Evolutionary conservation across 2,113 vertebrate genomes (phyloP).

Genomic region (Psettodes erumei): DNA sequence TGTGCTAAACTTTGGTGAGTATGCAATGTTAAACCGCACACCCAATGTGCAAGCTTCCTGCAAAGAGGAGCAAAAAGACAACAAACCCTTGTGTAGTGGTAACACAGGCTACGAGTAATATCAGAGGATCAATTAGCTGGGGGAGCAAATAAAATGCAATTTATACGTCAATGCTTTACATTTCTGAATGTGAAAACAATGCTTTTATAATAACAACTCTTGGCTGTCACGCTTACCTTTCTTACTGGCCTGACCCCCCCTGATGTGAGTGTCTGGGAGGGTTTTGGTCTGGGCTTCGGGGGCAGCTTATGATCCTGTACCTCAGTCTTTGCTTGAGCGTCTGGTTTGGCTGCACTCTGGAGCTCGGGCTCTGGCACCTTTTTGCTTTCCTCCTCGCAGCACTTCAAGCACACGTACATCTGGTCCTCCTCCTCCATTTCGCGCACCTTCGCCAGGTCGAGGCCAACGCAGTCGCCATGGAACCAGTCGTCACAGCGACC

Average conservation of each 20-base stretch:
- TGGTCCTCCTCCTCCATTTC: constrained; percentile 98
- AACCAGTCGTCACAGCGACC: constrained; percentile 99
- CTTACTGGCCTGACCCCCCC: constrained; percentile 88
- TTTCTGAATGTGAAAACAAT: constrained; percentile 4
- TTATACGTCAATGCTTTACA: neutral
- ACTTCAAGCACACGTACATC: constrained; percentile 96
- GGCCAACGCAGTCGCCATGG: constrained; percentile 96
- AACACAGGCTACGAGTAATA: constrained; percentile 71
- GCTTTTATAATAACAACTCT: neutral
- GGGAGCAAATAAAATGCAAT: constrained; percentile 52
- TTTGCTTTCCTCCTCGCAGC: constrained; percentile 93
- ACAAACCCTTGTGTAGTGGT: constrained; percentile 68
- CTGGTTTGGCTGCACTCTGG: constrained; percentile 59
- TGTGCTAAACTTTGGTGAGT: constrained; percentile 10
- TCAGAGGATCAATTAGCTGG: constrained; percentile 70
- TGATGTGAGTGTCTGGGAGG: constrained; percentile 76
- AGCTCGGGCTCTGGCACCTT: constrained; percentile 80
- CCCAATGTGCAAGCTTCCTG: constrained; percentile 48
- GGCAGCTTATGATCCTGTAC: constrained; percentile 81
- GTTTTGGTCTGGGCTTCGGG: constrained; percentile 80
- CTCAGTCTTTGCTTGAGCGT: constrained; percentile 75
- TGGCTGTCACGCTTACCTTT: constrained; percentile 80
- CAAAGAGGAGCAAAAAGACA: constrained; percentile 54
- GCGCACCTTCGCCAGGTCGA: constrained; percentile 93
- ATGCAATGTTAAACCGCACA: constrained; percentile 37